A percentile compares a stretch with the other conserved stretches of the same genome.
phyloP scores from a whole-genome alignment of 1,140 invertebrate species.

The Mylabris phalerata region DNA sequence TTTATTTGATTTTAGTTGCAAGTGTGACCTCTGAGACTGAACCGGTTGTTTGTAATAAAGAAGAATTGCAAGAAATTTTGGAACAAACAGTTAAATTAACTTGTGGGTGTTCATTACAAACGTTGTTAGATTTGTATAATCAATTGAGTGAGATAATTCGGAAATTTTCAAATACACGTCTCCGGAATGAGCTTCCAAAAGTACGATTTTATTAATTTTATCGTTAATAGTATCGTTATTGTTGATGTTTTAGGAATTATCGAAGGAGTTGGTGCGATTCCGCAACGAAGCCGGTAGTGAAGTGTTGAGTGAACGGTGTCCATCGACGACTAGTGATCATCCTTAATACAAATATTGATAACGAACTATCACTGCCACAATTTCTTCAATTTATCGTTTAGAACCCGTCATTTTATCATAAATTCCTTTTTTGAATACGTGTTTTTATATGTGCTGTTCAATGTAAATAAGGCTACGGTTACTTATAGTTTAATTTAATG shows the following conservation, averaged over 20 bases:
- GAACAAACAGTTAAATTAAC: constrained; percentile 50
- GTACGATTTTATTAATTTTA: constrained; percentile 35
- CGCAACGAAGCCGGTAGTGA: constrained; percentile 3
- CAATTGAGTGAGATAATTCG: constrained; percentile 52
- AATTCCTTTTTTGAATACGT: too few relatives aligned
- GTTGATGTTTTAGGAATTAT: constrained; percentile 41
- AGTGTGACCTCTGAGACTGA: background rate
- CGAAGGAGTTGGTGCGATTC: constrained; percentile 38
- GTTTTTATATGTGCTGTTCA: too few relatives aligned
- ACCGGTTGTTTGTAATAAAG: constrained; percentile 30
- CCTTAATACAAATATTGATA: too few relatives aligned
- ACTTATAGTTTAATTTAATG: too few relatives aligned
- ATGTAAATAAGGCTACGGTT: too few relatives aligned
- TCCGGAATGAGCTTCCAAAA: constrained; percentile 54
- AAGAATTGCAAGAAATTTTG: constrained; percentile 52
- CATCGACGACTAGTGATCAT: too few relatives aligned
- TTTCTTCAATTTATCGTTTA: too few relatives aligned
- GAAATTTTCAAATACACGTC: constrained; percentile 45
- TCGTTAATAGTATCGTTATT: background rate
- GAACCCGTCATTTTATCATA: too few relatives aligned
- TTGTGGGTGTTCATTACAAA: constrained; percentile 48
- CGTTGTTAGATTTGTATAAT: constrained; percentile 55
- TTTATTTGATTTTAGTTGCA: constrained; percentile 1
- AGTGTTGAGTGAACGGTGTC: too few relatives aligned
- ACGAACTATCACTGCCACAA: too few relatives aligned